A percentile compares a stretch with the other conserved stretches of the same genome.
phyloP scores from a whole-genome alignment of 2,888 invertebrate genomes.

The Chloroclystis v-ata region DNA sequence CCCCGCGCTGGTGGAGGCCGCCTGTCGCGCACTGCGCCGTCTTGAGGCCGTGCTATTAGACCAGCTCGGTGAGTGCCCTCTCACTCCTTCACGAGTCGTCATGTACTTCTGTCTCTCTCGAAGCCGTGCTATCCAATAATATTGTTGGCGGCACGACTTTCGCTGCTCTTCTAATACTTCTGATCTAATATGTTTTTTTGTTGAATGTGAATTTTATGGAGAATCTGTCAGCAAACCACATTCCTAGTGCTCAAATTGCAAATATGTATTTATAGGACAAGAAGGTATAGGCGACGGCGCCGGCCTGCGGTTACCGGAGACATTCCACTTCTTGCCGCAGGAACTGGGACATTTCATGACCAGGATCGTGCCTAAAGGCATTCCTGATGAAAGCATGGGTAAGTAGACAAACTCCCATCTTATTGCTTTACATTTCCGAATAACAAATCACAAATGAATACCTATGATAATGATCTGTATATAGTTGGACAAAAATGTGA shows the following conservation, averaged over 20 bases:
- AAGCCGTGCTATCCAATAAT: not conserved
- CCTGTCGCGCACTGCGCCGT: slow-evolving; percentile 82
- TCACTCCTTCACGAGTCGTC: not conserved
- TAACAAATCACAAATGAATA: too few relatives aligned
- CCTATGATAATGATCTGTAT: too few relatives aligned
- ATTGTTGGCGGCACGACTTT: too few relatives aligned
- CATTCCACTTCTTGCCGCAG: slow-evolving; percentile 85
- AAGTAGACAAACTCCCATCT: slow-evolving; percentile 57
- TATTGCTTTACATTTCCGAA: too few relatives aligned
- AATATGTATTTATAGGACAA: slow-evolving; percentile 52
- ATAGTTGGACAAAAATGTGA: too few relatives aligned
- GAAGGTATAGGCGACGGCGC: slow-evolving; percentile 73
- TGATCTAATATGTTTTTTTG: too few relatives aligned
- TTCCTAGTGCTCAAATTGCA: too few relatives aligned
- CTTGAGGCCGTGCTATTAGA: slow-evolving; percentile 80
- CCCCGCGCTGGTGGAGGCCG: slow-evolving; percentile 85
- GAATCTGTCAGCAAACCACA: too few relatives aligned
- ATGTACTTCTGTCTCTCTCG: not conserved
- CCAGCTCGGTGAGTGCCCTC: slow-evolving; percentile 63
- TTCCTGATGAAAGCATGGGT: slow-evolving; percentile 83
- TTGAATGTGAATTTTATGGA: too few relatives aligned
- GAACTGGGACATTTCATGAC: slow-evolving; percentile 88
- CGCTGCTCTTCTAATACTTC: too few relatives aligned
- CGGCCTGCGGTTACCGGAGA: slow-evolving; percentile 79
- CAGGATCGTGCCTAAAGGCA: slow-evolving; percentile 82